Conservation (phyloP, 2,797 vertebrate genomes). For the Sternotherus odoratus region DNA sequence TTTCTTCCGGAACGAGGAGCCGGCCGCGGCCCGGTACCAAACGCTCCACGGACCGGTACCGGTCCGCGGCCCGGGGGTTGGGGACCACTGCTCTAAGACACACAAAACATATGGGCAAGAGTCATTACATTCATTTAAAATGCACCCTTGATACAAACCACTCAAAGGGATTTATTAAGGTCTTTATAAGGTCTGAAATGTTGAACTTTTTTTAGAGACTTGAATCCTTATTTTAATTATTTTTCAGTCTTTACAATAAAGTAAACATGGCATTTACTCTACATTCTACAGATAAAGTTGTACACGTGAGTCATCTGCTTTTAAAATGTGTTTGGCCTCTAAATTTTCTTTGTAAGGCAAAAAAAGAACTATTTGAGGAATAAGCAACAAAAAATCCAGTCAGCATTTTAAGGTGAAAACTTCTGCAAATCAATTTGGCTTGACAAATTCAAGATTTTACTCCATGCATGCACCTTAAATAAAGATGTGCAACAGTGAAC, state of each 20-base stretch:
- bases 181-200: not conserved
- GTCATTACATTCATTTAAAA: not conserved
- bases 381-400: not conserved
- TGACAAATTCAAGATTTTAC: not conserved
- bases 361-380: not conserved
- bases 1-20: no score
- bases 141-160: not conserved
- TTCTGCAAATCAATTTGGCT: not conserved
- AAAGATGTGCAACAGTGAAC: not conserved
- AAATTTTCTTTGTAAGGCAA: not conserved
- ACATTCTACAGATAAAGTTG: not conserved
- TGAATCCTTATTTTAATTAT: not conserved
- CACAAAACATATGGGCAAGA: not conserved
- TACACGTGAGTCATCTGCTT: not conserved
- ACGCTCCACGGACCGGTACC: no score
- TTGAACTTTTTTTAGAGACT: not conserved
- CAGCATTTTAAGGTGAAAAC: not conserved
- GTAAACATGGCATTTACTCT: not conserved
- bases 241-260: not conserved
- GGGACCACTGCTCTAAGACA: not conserved
- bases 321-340: not conserved
- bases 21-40: no score
- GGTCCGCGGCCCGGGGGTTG: no score
- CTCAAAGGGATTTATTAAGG: not conserved
- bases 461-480: not conserved